Evolutionary conservation across 2,113 vertebrate species (phyloP), one percentile per base, ranked within the genome.

Genomic region (Prietella phreatophila): DNA sequence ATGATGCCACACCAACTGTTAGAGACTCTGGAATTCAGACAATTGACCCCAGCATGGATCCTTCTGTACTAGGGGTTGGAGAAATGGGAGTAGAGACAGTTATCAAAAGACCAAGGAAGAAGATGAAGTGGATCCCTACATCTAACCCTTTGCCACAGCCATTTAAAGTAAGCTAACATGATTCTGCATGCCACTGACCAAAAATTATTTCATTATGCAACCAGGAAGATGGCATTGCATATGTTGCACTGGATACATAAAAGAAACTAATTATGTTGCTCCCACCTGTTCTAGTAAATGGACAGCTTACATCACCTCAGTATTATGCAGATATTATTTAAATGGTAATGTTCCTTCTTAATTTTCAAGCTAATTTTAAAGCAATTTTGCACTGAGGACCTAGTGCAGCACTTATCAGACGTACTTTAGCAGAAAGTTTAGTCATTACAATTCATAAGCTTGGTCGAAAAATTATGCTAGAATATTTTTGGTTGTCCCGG

Each of bases 61-160:
- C 98, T 1, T 96, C 96, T 5, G 96, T 97, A 63, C 94, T 97
- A 0, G 95, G 96, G 60, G 92, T 96, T 4, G 96, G 96, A 4
- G 98, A 97, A 80, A 96, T 97, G 88, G 94, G 93, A 0, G 95
- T 94, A 5, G 98, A 99, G 89, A 97, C 95, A 6, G 96, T 99
- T 88, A 97, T 98, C 93, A 99, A 99, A 94, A 94, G 98, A 67
- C 96, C 97, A 0, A 96, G 98, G 39, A 98, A 97, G 92, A 99
- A 99, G 93, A 99, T 99, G 53, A 99, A 99, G 92, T 99, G 98
- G 98, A 99, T 99, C 82, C 96, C 98, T 0, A 91, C 92, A 60
- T 96, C 96, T 86, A 99, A 98, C 92, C 96, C 98, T 73, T 96
- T 99, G 89, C 97, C 97, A n/a, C 98, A 99, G 93, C 94, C 98